Conservation (phyloP, 2,797 vertebrate genomes). For the Clarias platycephalus region DNA sequence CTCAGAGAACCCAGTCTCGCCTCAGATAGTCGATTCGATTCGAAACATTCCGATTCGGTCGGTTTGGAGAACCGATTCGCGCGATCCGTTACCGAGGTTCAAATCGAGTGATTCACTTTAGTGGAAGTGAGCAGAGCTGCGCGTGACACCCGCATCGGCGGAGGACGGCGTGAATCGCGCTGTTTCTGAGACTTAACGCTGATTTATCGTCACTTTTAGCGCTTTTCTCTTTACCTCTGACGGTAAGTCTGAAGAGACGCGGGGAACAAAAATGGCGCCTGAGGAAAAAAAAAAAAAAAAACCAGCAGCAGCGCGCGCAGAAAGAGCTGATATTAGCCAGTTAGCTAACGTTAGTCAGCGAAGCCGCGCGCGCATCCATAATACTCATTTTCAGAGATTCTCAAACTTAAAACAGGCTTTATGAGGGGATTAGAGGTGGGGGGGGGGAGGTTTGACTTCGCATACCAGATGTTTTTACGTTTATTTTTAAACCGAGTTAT, state of each 20-base stretch:
- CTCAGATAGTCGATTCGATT: slow-evolving; percentile 13
- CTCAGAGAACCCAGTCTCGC: too few relatives aligned
- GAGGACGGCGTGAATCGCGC: too few relatives aligned
- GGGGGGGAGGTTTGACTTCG: too few relatives aligned
- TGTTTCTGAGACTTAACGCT: too few relatives aligned
- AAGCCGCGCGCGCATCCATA: background rate
- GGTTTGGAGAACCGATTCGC: slow-evolving; percentile 34
- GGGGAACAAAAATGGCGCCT: slow-evolving; percentile 10
- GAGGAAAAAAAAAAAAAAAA: background rate
- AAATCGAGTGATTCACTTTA: slow-evolving; percentile 24
- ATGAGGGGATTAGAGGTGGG: too few relatives aligned
- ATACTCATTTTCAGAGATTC: too few relatives aligned
- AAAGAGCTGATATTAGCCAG: background rate
- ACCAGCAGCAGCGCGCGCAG: background rate
- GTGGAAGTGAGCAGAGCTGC: slow-evolving; percentile 13
- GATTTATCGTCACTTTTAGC: background rate
- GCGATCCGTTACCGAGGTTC: slow-evolving; percentile 1
- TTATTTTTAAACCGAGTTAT: too few relatives aligned
- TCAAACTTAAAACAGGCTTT: too few relatives aligned
- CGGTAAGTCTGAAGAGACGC: background rate
- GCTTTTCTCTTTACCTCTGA: background rate
- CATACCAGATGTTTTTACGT: too few relatives aligned
- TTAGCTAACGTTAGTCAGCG: slow-evolving; percentile 14
- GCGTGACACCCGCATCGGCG: background rate
- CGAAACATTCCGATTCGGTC: slow-evolving; percentile 29